phyloP scores from a whole-genome alignment of 2,888 invertebrate genomes.

The Polietes domitor region DNA sequence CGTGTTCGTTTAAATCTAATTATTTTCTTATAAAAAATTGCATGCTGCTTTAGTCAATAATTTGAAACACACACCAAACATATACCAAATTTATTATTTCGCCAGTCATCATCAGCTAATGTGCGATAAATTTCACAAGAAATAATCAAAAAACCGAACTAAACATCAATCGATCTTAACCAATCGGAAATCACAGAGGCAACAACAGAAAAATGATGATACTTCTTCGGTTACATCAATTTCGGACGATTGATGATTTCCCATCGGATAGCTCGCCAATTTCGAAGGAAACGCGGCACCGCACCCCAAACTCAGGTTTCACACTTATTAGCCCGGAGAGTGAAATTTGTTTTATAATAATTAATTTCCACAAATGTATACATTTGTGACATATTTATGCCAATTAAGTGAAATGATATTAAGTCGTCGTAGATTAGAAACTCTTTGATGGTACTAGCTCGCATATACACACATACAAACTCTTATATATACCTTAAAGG shows the following conservation, averaged over 20 bases:
- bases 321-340: neutral
- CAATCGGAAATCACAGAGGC: neutral
- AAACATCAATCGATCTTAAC: neutral
- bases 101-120: too few relatives aligned
- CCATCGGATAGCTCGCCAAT: neutral
- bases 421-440: neutral
- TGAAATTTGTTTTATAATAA: neutral
- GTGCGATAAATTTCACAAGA: slow-evolving; percentile 24
- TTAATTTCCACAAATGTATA: neutral
- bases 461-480: neutral
- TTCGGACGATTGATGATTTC: neutral
- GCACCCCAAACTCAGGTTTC: neutral
- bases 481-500: neutral
- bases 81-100: too few relatives aligned
- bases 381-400: slow-evolving; percentile 1
- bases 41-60: too few relatives aligned
- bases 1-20: too few relatives aligned
- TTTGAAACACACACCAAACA: too few relatives aligned
- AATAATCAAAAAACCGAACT: slow-evolving; percentile 21
- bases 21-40: too few relatives aligned
- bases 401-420: slow-evolving; percentile 12
- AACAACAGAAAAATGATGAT: too few relatives aligned
- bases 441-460: neutral
- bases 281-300: neutral
- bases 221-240: neutral